Conservation (phyloP, 2,113 vertebrate species). For the Dryoscopus gambensis region DNA sequence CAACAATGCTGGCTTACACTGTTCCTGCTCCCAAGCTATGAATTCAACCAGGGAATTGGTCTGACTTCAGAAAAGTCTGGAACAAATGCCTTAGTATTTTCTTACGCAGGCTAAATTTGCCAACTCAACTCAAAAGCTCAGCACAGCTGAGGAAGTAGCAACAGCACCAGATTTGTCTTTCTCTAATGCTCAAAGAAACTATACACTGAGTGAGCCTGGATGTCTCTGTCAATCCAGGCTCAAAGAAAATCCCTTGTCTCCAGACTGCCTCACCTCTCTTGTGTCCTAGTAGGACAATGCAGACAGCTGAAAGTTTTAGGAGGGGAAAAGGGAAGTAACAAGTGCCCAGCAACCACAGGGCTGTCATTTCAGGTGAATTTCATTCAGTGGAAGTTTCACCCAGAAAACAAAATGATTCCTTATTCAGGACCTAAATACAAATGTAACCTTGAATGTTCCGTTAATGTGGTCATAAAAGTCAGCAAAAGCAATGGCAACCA, state of each 20-base stretch:
- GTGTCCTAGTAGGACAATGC: not conserved
- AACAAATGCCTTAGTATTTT: not conserved
- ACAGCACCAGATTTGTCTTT: not conserved
- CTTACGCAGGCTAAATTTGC: not conserved
- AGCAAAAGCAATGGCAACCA: not conserved
- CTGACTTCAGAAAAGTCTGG: not conserved
- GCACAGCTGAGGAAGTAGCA: not conserved
- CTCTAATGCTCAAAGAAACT: not conserved
- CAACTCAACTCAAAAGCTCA: not conserved
- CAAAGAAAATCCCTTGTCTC: not conserved
- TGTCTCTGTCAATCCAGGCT: not conserved
- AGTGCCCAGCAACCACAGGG: not conserved
- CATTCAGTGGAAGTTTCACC: not conserved
- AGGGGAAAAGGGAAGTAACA: not conserved
- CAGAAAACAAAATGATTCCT: not conserved
- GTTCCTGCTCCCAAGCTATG: slow-evolving; percentile 15
- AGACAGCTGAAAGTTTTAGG: not conserved
- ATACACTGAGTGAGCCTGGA: not conserved
- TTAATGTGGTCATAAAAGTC: not conserved
- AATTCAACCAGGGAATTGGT: slow-evolving; percentile 13
- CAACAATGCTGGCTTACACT: slow-evolving; percentile 34
- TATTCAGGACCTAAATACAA: not conserved
- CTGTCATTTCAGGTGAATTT: not conserved
- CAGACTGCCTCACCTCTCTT: not conserved
- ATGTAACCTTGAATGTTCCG: not conserved